Evolutionary conservation across 2,113 vertebrate species (phyloP).

Genomic region (Salvelinus fontinalis): DNA sequence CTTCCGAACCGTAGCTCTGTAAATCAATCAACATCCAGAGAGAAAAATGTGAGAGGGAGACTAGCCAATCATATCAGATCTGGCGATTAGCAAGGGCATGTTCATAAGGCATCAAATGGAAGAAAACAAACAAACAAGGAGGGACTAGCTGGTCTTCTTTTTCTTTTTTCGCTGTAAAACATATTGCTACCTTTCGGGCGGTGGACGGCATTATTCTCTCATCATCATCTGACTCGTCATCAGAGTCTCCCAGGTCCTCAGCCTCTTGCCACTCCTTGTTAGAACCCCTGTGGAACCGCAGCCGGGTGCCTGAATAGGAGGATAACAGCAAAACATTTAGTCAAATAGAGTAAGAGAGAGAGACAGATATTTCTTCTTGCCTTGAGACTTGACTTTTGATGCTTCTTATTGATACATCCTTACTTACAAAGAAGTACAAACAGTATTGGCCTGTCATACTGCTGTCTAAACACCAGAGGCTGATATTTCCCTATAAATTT

Average conservation of each 20-base stretch:
- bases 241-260: constrained; percentile 85
- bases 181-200: constrained; percentile 79
- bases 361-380: no score
- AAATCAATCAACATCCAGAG: constrained; percentile 34
- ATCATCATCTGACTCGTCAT: constrained; percentile 79
- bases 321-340: neutral
- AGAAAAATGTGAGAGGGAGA: constrained; percentile 8
- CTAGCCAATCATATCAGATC: neutral
- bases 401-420: no score
- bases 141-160: no score
- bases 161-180: no score
- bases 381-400: no score
- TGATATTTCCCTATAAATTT: no score
- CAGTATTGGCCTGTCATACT: no score
- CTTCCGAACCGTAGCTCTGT: constrained; percentile 89
- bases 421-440: no score
- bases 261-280: constrained; percentile 93
- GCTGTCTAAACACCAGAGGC: no score
- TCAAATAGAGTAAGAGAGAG: no score
- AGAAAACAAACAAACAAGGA: no score
- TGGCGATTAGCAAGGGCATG: neutral
- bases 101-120: neutral
- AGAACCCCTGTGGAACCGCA: constrained; percentile 92
- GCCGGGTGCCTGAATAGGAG: constrained; percentile 82
- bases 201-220: constrained; percentile 75